phyloP scores from a whole-genome alignment of 2,113 vertebrate species.

The Gallinago paraguaiae region DNA sequence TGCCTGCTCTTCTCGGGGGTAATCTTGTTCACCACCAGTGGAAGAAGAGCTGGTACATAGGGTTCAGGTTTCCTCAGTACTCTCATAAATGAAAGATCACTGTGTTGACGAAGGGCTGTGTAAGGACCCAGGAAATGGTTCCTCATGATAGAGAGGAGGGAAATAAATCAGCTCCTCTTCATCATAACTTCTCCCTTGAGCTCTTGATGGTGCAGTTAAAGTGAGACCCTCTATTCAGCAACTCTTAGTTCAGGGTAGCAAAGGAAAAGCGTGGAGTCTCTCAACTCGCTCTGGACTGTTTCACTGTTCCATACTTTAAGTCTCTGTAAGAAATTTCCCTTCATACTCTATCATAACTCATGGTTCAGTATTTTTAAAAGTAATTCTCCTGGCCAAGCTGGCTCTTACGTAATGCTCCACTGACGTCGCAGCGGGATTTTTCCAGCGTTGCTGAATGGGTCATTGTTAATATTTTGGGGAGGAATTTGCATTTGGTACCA shows the following conservation, averaged over 20 bases:
- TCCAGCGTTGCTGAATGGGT: slow-evolving; percentile 7
- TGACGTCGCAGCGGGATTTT: neutral
- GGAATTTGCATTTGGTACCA: neutral
- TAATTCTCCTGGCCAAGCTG: slow-evolving; percentile 14
- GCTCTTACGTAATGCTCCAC: slow-evolving; percentile 8
- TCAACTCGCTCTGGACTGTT: neutral
- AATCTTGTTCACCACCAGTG: neutral
- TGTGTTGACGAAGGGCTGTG: neutral
- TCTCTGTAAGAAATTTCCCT: slow-evolving; percentile 22
- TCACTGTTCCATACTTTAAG: neutral
- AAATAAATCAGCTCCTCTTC: neutral
- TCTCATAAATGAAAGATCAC: neutral
- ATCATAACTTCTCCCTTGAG: neutral
- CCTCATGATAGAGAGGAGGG: neutral
- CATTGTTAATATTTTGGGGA: neutral
- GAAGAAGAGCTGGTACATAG: neutral
- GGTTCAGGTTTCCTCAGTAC: neutral
- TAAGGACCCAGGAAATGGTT: neutral
- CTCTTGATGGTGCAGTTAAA: neutral
- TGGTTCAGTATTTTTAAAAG: slow-evolving; percentile 18
- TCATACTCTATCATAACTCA: neutral
- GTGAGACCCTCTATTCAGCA: neutral
- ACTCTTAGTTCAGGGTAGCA: neutral
- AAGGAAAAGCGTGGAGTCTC: neutral
- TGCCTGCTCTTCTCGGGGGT: neutral